A percentile compares a stretch with the other conserved stretches of the same genome.
Conservation (phyloP, 2,113 vertebrate genomes). For the Pao palembangensis region DNA sequence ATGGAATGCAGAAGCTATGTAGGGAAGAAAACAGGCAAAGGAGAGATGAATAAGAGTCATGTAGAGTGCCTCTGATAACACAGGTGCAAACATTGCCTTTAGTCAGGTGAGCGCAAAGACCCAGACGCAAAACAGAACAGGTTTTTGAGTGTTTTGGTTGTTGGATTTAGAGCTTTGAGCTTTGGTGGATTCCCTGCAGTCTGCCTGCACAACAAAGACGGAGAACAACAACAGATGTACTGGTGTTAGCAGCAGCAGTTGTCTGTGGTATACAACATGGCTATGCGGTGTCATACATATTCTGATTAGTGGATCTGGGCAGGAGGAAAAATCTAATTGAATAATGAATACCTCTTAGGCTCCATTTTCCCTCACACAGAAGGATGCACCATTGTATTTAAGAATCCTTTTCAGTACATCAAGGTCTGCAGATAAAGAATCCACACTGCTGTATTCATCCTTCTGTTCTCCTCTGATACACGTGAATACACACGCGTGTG, state of each 20-base stretch:
- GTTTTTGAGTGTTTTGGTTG: slow-evolving; percentile 28
- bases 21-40: slow-evolving; percentile 9
- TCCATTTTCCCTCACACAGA: slow-evolving; percentile 30
- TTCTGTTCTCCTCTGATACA: slow-evolving; percentile 43
- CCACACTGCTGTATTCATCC: slow-evolving; percentile 54
- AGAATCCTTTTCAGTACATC: slow-evolving; percentile 50
- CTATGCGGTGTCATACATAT: slow-evolving; percentile 53
- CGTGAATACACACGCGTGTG: slow-evolving; percentile 37
- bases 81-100: slow-evolving; percentile 38
- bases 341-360: slow-evolving; percentile 65
- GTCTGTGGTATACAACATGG: slow-evolving; percentile 20
- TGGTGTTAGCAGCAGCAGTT: slow-evolving; percentile 29
- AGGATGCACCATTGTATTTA: slow-evolving; percentile 53
- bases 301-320: slow-evolving; percentile 46
- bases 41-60: slow-evolving; percentile 41
- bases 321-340: slow-evolving; percentile 52
- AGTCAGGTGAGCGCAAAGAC: slow-evolving; percentile 42
- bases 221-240: slow-evolving; percentile 42
- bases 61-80: slow-evolving; percentile 44
- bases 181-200: slow-evolving; percentile 23
- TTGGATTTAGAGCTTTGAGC: slow-evolving; percentile 30
- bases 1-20: neutral
- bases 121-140: slow-evolving; percentile 23
- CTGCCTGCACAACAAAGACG: slow-evolving; percentile 35
- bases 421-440: slow-evolving; percentile 47